Conservation (phyloP, 2,888 invertebrate genomes). For the Drosophila sordidula region DNA sequence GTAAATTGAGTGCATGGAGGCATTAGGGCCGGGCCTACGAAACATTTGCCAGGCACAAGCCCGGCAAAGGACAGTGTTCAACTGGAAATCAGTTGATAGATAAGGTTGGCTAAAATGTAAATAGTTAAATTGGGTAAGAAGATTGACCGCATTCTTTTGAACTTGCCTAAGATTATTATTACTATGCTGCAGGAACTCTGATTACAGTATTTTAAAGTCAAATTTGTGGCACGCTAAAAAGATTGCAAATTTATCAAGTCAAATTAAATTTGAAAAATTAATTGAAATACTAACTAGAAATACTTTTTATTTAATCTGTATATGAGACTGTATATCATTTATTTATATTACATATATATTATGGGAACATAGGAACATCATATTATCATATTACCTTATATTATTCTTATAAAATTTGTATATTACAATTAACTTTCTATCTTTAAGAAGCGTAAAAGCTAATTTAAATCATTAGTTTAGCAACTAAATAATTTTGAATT, state of each 20-base stretch:
- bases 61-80: conserved; percentile 6
- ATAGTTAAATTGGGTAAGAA: too few species aligned
- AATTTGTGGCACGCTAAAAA: background rate
- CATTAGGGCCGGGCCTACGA: conserved; percentile 20
- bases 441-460: too few species aligned
- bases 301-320: background rate
- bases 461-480: too few species aligned
- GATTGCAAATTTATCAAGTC: background rate
- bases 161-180: too few species aligned
- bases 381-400: too few species aligned
- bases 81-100: conserved; percentile 6
- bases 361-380: too few species aligned
- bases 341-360: too few species aligned
- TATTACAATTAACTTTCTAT: too few species aligned
- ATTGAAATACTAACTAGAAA: background rate
- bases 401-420: too few species aligned
- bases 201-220: background rate
- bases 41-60: conserved; percentile 8
- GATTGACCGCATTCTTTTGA: too few species aligned
- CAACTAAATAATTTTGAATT: too few species aligned
- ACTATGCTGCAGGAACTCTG: background rate
- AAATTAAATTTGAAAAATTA: background rate
- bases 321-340: too few species aligned
- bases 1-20: conserved; percentile 57
- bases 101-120: background rate